Conservation (phyloP, 2,797 vertebrate genomes). For the Tolypeutes matacus region DNA sequence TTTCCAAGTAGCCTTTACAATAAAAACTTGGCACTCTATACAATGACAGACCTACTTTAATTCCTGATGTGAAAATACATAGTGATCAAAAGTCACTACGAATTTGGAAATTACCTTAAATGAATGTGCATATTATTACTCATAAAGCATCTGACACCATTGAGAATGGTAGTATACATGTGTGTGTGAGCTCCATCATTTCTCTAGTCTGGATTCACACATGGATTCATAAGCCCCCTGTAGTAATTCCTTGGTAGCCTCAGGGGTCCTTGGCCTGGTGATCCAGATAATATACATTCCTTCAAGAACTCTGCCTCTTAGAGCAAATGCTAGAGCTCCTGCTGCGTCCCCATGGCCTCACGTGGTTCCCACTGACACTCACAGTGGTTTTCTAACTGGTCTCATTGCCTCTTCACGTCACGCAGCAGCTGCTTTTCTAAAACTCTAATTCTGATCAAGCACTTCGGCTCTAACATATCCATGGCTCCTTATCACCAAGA, state of each 20-base stretch:
- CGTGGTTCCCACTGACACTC: neutral
- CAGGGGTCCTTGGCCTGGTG: neutral
- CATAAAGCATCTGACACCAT: neutral
- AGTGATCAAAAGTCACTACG: neutral
- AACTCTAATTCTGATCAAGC: neutral
- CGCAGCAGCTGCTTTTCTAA: neutral
- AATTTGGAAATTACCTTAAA: conserved; percentile 25
- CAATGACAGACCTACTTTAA: neutral
- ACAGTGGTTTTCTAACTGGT: neutral
- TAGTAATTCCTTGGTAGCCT: neutral
- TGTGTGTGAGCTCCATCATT: neutral
- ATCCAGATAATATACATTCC: neutral
- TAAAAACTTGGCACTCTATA: neutral
- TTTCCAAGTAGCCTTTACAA: neutral
- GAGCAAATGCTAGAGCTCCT: neutral
- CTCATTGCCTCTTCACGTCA: neutral
- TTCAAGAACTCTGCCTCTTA: neutral
- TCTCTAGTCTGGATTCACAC: neutral
- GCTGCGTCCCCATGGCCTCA: neutral
- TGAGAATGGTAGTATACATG: neutral
- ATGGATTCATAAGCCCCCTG: neutral
- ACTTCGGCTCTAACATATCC: neutral
- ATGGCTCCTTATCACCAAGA: neutral
- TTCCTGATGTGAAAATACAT: neutral
- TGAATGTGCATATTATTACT: neutral